phyloP scores from a whole-genome alignment of 2,888 invertebrate species.

The Operophtera brumata region DNA sequence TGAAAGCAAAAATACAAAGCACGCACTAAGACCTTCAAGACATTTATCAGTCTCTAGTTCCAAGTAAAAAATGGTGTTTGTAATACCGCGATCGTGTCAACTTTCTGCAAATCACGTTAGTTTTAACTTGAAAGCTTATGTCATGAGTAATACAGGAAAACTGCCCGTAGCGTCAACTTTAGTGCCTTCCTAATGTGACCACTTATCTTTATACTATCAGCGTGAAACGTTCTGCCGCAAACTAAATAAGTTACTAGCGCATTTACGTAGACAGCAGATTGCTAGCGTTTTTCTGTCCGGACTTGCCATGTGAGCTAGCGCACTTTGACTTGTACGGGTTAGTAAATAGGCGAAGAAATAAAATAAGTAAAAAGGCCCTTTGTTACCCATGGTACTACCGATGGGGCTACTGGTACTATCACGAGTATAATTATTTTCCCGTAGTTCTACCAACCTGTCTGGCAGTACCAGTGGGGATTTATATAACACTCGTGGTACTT shows the following conservation, averaged over 20 bases:
- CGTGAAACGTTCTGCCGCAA: slow-evolving; percentile 39
- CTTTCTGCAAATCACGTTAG: slow-evolving; percentile 27
- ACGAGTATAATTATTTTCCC: too few species aligned
- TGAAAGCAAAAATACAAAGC: not conserved
- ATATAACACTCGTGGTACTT: too few species aligned
- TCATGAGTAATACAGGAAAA: slow-evolving; percentile 49
- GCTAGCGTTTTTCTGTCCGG: too few species aligned
- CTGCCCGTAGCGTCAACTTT: slow-evolving; percentile 49
- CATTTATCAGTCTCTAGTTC: not conserved
- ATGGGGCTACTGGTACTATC: too few species aligned
- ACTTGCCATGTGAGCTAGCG: too few species aligned
- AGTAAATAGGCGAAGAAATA: too few species aligned
- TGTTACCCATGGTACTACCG: too few species aligned
- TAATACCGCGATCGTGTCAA: slow-evolving; percentile 7
- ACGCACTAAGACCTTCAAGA: not conserved
- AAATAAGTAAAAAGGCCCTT: too few species aligned
- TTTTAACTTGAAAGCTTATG: slow-evolving; percentile 32
- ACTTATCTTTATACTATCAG: slow-evolving; percentile 54
- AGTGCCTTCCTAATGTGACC: slow-evolving; percentile 51
- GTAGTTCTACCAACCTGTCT: too few species aligned
- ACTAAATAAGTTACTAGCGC: slow-evolving; percentile 9
- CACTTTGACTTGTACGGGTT: too few species aligned
- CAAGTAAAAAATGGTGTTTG: slow-evolving; percentile 6
- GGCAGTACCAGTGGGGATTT: too few species aligned
- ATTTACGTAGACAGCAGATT: too few species aligned